Conservation (phyloP, 2,113 vertebrate genomes). For the Furnarius figulus region DNA sequence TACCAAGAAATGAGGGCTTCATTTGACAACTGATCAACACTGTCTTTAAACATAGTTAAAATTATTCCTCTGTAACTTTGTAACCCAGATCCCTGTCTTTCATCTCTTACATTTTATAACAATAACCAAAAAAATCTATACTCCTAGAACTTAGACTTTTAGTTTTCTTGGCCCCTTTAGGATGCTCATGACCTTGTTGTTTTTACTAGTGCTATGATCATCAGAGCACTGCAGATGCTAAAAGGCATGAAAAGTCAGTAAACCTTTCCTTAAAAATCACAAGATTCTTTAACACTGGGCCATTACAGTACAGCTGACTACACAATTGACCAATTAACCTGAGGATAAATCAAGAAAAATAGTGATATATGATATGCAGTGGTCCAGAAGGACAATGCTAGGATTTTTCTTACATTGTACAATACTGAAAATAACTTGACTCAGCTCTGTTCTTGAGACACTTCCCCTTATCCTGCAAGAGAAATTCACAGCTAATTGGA, state of each 20-base stretch:
- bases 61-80: not conserved
- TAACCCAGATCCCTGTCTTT: not conserved
- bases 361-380: not conserved
- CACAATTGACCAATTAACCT: not conserved
- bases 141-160: not conserved
- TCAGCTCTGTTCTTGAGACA: not conserved
- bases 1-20: not conserved
- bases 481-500: not conserved
- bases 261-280: not conserved
- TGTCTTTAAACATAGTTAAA: not conserved
- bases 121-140: not conserved
- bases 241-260: not conserved
- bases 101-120: not conserved
- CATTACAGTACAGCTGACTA: not conserved
- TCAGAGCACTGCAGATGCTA: not conserved
- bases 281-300: not conserved
- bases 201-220: not conserved
- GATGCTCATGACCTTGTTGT: not conserved
- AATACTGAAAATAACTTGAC: not conserved
- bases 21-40: constrained; percentile 10
- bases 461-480: not conserved
- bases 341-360: not conserved
- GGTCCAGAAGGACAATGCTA: not conserved
- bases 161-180: not conserved
- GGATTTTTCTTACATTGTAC: not conserved